A percentile compares a stretch with the other conserved stretches of the same genome.
Conservation (phyloP, 2,888 invertebrate species). For the Hemaris fuciformis region DNA sequence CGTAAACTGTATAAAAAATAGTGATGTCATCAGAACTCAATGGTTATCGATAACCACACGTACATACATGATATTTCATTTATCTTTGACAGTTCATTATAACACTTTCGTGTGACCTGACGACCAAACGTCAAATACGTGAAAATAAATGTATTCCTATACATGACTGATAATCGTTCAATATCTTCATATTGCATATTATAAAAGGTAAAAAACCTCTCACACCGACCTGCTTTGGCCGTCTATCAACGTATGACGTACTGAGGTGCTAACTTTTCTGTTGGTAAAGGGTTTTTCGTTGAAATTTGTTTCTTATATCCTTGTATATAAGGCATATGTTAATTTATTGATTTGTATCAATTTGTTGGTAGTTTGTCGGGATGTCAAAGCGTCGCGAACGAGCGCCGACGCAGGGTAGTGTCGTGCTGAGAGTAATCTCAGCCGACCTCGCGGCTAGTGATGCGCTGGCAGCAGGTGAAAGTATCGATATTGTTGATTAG, state of each 20-base stretch:
- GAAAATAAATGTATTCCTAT: conserved; percentile 50
- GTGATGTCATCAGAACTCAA: conserved; percentile 13
- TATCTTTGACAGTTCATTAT: conserved; percentile 50
- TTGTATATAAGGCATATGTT: conserved; percentile 29
- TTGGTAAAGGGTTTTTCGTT: conserved; percentile 5
- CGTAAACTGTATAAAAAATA: not conserved
- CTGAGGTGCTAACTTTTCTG: conserved; percentile 38
- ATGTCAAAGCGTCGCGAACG: conserved; percentile 81
- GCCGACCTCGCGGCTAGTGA: conserved; percentile 63
- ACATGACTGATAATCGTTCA: conserved; percentile 72
- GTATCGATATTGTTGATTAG: conserved; percentile 16
- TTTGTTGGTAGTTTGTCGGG: conserved; percentile 61
- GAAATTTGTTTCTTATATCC: conserved; percentile 33
- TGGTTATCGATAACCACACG: conserved; percentile 12
- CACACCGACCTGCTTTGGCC: conserved; percentile 63
- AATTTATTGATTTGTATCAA: conserved; percentile 23
- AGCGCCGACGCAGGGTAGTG: conserved; percentile 79
- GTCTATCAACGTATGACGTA: conserved; percentile 79
- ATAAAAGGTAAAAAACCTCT: conserved; percentile 58
- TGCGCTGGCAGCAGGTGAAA: conserved; percentile 46
- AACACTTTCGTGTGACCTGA: conserved; percentile 49
- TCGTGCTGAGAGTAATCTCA: conserved; percentile 81
- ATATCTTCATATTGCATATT: conserved; percentile 76
- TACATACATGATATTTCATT: conserved; percentile 34
- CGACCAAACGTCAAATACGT: conserved; percentile 44